A percentile compares a stretch with the other conserved stretches of the same genome.
Conservation (phyloP, 1,140 invertebrate species). For the Zaprionus tsacasi region DNA sequence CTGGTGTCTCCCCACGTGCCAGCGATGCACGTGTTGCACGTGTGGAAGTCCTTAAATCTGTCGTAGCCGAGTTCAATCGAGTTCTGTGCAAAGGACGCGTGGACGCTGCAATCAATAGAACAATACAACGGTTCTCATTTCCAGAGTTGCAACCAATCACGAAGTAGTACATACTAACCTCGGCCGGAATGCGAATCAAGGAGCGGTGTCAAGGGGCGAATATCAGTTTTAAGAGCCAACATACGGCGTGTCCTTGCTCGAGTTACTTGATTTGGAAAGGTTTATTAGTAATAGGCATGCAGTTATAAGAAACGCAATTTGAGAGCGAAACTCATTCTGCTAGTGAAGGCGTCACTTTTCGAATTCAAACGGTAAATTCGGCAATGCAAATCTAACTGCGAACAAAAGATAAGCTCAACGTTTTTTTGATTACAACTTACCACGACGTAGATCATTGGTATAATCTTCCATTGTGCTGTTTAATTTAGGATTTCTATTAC, state of each 20-base stretch:
- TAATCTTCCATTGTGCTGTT: no score
- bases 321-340: neutral
- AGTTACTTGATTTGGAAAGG: conserved; percentile 49
- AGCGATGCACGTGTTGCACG: conserved; percentile 51
- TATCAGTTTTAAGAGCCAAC: conserved; percentile 59
- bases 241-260: conserved; percentile 64
- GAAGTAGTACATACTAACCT: conserved; percentile 46
- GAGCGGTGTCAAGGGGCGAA: conserved; percentile 62
- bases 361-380: conserved; percentile 35
- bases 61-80: conserved; percentile 60
- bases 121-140: neutral
- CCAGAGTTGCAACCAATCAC: neutral
- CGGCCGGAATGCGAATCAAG: conserved; percentile 50
- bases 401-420: neutral
- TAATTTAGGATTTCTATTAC: no score
- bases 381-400: neutral
- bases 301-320: neutral
- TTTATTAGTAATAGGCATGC: neutral
- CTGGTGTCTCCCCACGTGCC: conserved; percentile 47
- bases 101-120: conserved; percentile 38
- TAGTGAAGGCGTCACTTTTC: conserved; percentile 24
- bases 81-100: conserved; percentile 56
- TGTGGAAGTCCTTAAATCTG: conserved; percentile 57
- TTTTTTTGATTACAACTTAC: conserved; percentile 26
- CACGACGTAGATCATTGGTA: no score